Percentiles rank a stretch among this genome's conserved stretches.
Conservation (phyloP, 2,113 vertebrate genomes). For the Callionymus lyra region DNA sequence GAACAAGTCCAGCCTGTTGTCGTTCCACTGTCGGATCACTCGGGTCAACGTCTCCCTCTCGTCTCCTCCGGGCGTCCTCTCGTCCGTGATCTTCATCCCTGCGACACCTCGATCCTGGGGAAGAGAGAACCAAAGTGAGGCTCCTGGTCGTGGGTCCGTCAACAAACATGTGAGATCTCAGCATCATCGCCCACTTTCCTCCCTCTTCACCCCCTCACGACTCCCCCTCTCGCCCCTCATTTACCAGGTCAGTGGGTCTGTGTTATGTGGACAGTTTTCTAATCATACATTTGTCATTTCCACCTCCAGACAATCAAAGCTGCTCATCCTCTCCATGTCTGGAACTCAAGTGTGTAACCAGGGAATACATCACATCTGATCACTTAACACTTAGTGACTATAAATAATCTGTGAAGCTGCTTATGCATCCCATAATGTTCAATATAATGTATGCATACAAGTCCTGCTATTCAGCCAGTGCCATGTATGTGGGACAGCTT, state of each 20-base stretch:
- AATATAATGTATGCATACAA: constrained; percentile 21
- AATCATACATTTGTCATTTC: constrained; percentile 15
- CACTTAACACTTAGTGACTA: no score
- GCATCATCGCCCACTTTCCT: constrained; percentile 23
- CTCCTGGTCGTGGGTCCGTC: not conserved
- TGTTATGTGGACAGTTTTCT: constrained; percentile 35
- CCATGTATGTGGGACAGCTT: constrained; percentile 55
- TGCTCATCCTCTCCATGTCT: no score
- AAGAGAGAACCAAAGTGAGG: constrained; percentile 1
- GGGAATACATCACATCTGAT: no score
- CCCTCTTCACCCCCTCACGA: constrained; percentile 13
- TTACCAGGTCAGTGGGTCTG: constrained; percentile 48
- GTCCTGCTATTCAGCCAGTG: constrained; percentile 30
- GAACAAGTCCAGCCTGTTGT: constrained; percentile 84
- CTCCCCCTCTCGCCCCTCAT: constrained; percentile 21
- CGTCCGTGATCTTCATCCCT: not conserved
- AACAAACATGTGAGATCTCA: constrained; percentile 7
- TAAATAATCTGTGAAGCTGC: no score
- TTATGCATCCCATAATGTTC: constrained; percentile 43
- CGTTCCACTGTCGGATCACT: constrained; percentile 84
- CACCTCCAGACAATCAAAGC: no score
- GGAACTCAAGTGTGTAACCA: no score
- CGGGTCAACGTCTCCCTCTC: constrained; percentile 73
- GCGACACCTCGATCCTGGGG: not conserved
- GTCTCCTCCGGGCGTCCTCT: constrained; percentile 56